phyloP scores from a whole-genome alignment of 2,113 vertebrate species.

The Silurus glanis region DNA sequence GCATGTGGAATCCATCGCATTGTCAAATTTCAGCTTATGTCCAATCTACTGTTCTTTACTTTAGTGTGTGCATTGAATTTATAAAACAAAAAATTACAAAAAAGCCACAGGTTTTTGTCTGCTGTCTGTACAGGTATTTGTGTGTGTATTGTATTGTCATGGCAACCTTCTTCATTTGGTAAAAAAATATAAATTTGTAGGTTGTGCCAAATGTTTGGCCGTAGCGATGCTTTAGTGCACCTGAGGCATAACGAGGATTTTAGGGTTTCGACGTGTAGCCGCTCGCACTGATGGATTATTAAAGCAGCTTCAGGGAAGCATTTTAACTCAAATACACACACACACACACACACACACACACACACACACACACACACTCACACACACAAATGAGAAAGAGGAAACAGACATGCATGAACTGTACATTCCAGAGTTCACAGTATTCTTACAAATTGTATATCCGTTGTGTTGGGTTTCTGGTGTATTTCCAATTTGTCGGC shows the following conservation, averaged over 20 bases:
- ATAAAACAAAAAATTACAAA: neutral
- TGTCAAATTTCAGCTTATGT: neutral
- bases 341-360: conserved; percentile 8
- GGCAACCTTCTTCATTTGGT: neutral
- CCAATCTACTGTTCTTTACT: neutral
- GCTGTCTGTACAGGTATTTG: conserved; percentile 46
- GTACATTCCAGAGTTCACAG: neutral
- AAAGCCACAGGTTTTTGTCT: neutral
- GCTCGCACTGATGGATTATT: conserved; percentile 65
- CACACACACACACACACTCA: conserved; percentile 3
- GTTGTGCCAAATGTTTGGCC: neutral
- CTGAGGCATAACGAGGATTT: conserved; percentile 12
- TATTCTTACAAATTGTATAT: neutral
- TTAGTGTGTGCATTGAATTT: neutral
- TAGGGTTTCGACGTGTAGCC: conserved; percentile 65
- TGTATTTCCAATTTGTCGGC: too few species aligned
- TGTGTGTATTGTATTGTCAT: neutral
- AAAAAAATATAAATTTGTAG: neutral
- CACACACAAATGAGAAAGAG: neutral
- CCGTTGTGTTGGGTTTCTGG: too few species aligned
- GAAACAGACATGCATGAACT: neutral
- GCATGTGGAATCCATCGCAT: neutral
- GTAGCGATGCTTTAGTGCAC: neutral
- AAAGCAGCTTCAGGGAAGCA: conserved; percentile 61
- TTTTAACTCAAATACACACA: conserved; percentile 16